Conservation (phyloP, 2,113 vertebrate species). For the Malurus cyaneus region DNA sequence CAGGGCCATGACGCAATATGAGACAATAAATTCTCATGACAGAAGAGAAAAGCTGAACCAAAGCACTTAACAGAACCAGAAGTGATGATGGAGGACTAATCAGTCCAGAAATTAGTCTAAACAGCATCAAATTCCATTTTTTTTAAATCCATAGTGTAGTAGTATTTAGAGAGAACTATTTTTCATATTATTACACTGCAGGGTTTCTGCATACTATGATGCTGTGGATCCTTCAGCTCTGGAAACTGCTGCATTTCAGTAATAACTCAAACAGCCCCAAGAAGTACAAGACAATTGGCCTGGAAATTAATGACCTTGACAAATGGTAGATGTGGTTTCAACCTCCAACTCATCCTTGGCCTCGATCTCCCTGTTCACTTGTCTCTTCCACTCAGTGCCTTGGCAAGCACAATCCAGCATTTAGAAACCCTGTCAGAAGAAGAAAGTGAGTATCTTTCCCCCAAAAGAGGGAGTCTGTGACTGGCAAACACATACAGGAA, state of each 20-base stretch:
- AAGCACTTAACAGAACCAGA: not conserved
- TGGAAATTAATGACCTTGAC: not conserved
- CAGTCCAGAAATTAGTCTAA: not conserved
- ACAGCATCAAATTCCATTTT: not conserved
- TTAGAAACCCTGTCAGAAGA: not conserved
- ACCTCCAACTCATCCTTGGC: not conserved
- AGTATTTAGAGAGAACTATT: not conserved
- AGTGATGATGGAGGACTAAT: not conserved
- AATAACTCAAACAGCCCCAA: not conserved
- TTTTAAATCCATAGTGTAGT: not conserved
- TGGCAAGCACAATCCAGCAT: not conserved
- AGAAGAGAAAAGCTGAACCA: not conserved
- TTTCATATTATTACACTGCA: not conserved
- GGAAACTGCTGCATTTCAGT: not conserved
- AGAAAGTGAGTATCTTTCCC: not conserved
- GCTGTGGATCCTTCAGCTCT: not conserved
- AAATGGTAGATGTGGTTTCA: not conserved
- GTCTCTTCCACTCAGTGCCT: not conserved
- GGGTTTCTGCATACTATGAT: not conserved
- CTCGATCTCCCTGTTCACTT: not conserved
- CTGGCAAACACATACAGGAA: constrained; percentile 2
- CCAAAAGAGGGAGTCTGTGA: not conserved
- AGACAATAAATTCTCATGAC: not conserved
- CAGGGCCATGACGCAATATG: not conserved
- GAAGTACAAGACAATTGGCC: not conserved